A percentile compares a stretch with the other conserved stretches of the same genome.
phyloP scores from a whole-genome alignment of 2,113 vertebrate species.

The Sinocyclocheilus maitianheensis region DNA sequence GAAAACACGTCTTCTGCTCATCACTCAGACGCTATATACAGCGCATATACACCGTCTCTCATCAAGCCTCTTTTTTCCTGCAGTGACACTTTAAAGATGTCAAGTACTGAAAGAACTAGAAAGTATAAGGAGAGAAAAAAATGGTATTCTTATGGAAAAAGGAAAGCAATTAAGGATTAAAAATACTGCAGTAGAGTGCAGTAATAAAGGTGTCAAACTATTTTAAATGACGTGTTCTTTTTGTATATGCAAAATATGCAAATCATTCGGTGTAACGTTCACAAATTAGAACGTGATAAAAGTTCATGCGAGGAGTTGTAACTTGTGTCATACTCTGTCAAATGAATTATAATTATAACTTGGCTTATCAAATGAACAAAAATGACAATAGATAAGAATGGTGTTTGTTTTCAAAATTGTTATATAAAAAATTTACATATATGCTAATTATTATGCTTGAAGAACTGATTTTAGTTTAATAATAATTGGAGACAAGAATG shows the following conservation, averaged over 20 bases:
- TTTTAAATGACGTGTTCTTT: neutral
- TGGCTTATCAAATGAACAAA: neutral
- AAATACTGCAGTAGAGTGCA: neutral
- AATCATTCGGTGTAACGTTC: neutral
- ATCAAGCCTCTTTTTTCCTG: neutral
- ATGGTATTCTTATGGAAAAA: neutral
- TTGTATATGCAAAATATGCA: neutral
- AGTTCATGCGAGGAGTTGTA: neutral
- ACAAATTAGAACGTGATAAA: neutral
- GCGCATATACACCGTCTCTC: neutral
- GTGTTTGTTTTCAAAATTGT: neutral
- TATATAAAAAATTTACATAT: neutral
- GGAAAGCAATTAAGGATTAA: neutral
- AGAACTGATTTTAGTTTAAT: neutral
- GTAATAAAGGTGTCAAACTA: conserved; percentile 1
- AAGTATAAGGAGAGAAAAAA: neutral
- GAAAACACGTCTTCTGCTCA: neutral
- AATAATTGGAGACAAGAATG: neutral
- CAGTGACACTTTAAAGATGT: neutral
- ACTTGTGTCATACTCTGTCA: neutral
- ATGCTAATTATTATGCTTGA: neutral
- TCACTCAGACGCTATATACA: neutral
- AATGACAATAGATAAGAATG: neutral
- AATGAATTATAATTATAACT: neutral
- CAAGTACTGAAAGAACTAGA: neutral